A percentile compares a stretch with the other conserved stretches of the same genome.
phyloP scores from a whole-genome alignment of 1,140 invertebrate species.

The Apis laboriosa region DNA sequence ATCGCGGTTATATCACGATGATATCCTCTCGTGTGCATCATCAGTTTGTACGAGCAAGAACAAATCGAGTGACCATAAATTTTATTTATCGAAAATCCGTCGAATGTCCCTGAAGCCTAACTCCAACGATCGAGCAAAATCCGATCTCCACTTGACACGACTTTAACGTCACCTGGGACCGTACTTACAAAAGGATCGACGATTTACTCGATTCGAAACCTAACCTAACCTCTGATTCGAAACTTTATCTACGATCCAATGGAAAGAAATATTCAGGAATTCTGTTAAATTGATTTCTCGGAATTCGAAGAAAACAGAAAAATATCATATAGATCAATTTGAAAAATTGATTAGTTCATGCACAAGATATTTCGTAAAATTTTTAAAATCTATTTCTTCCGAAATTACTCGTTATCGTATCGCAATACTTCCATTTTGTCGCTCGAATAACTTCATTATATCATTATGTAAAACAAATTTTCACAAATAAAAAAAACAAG shows the following conservation, averaged over 20 bases:
- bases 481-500: background rate
- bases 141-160: constrained; percentile 8
- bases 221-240: constrained; percentile 14
- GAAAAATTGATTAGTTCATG: background rate
- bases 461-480: background rate
- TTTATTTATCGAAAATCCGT: constrained; percentile 74
- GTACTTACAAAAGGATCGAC: background rate
- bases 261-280: constrained; percentile 9
- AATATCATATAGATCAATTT: no score
- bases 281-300: no score
- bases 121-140: background rate
- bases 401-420: background rate
- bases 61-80: constrained; percentile 69
- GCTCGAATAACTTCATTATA: background rate
- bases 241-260: background rate
- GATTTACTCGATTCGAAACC: constrained; percentile 16
- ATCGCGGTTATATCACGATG: constrained; percentile 58
- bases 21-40: constrained; percentile 32
- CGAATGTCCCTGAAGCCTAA: constrained; percentile 29
- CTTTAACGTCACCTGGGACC: constrained; percentile 13
- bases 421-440: background rate
- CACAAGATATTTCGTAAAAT: background rate
- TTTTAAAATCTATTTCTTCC: background rate
- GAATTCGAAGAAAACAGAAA: no score
- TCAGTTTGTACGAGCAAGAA: background rate